A percentile compares a stretch with the other conserved stretches of the same genome.
phyloP scores from a whole-genome alignment of 2,888 invertebrate species.

The Sialis lutaria region DNA sequence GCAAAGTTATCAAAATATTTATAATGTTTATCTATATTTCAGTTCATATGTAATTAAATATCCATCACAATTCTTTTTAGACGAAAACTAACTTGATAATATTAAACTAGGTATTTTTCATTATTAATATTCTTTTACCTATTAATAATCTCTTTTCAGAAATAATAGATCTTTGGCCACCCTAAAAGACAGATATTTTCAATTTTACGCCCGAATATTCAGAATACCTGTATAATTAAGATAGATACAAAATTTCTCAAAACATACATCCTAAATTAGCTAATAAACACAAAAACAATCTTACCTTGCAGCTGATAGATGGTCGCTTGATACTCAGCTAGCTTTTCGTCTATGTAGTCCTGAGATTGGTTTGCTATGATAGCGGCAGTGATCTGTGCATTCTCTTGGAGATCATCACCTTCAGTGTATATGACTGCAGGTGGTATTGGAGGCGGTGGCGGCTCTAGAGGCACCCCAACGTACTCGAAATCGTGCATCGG shows the following conservation, averaged over 20 bases:
- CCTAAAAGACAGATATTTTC: no score
- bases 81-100: no score
- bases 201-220: no score
- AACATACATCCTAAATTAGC: not conserved
- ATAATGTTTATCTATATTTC: no score
- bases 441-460: conserved; percentile 35
- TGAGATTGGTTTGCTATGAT: conserved; percentile 87
- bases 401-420: conserved; percentile 28
- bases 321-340: conserved; percentile 85
- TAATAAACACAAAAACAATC: conserved; percentile 15
- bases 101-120: no score
- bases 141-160: no score
- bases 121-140: no score
- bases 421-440: conserved; percentile 26
- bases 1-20: no score
- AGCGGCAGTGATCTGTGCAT: conserved; percentile 63
- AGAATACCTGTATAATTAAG: no score
- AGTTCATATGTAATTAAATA: no score
- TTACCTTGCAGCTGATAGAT: conserved; percentile 79
- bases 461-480: conserved; percentile 62
- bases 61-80: no score
- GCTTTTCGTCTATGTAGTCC: conserved; percentile 85
- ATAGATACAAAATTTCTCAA: not conserved
- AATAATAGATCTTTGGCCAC: no score
- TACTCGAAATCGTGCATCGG: conserved; percentile 46